Evolutionary conservation across 2,113 vertebrate species (phyloP).

Genomic region (Halcyon senegalensis): DNA sequence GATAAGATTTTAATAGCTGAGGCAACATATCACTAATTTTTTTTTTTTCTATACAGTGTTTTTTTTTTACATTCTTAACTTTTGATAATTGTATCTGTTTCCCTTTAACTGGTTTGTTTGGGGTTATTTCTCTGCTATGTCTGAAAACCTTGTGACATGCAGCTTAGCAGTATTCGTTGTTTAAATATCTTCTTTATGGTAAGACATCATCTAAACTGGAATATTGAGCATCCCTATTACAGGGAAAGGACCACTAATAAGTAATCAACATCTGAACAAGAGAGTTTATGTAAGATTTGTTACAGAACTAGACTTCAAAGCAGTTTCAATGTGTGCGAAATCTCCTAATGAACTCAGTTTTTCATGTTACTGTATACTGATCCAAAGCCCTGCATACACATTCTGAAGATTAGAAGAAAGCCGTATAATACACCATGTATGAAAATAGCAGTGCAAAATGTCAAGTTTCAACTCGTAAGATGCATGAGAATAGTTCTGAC

Average conservation of each 20-base stretch:
- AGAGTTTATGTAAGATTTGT: neutral
- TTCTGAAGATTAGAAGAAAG: conserved; percentile 8
- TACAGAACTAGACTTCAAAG: conserved; percentile 42
- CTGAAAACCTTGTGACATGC: neutral
- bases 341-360: neutral
- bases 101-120: neutral
- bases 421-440: neutral
- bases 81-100: neutral
- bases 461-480: neutral
- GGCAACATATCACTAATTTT: neutral
- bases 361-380: conserved; percentile 6
- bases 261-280: neutral
- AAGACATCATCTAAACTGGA: neutral
- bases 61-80: neutral
- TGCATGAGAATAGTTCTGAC: neutral
- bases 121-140: neutral
- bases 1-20: neutral
- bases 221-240: neutral
- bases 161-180: neutral
- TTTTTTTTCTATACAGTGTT: neutral
- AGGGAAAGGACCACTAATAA: neutral
- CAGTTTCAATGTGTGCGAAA: neutral
- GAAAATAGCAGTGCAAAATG: conserved; percentile 7
- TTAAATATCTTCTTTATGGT: neutral
- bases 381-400: neutral